phyloP scores from a whole-genome alignment of 2,113 vertebrate species.

The Microtus richardsoni region DNA sequence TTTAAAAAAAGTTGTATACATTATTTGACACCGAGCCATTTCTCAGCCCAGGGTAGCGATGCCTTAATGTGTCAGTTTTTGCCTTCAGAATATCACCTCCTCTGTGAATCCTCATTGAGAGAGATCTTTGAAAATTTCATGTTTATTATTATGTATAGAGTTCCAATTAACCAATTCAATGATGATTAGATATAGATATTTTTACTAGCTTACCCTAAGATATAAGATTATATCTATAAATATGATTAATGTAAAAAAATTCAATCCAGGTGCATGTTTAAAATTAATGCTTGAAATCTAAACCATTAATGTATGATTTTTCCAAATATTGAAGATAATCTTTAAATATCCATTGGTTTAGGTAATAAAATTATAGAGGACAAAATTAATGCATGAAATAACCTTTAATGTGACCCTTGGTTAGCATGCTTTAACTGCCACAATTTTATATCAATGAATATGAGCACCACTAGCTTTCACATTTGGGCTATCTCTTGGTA shows the following conservation, averaged over 20 bases:
- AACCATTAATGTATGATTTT: background rate
- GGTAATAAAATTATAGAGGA: background rate
- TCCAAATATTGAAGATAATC: background rate
- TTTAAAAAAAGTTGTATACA: no score
- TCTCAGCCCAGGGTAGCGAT: background rate
- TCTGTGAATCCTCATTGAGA: background rate
- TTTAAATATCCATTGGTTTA: background rate
- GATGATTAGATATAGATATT: background rate
- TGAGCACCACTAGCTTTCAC: background rate
- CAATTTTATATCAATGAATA: background rate
- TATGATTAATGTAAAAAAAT: background rate
- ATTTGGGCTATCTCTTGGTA: no score
- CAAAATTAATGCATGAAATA: background rate
- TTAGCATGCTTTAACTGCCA: background rate
- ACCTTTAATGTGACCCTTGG: background rate
- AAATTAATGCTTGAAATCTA: conserved; percentile 43
- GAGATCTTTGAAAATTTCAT: background rate
- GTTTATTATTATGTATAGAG: background rate
- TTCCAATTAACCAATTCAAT: background rate
- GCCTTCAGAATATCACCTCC: conserved; percentile 4
- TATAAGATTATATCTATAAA: background rate
- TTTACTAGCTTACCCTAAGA: background rate
- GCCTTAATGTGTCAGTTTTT: background rate
- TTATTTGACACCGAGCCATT: background rate
- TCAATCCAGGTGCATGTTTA: background rate